Percentiles rank a stretch among this genome's conserved stretches.
phyloP scores from a whole-genome alignment of 2,888 invertebrate species.

The Ecdyonurus torrentis region DNA sequence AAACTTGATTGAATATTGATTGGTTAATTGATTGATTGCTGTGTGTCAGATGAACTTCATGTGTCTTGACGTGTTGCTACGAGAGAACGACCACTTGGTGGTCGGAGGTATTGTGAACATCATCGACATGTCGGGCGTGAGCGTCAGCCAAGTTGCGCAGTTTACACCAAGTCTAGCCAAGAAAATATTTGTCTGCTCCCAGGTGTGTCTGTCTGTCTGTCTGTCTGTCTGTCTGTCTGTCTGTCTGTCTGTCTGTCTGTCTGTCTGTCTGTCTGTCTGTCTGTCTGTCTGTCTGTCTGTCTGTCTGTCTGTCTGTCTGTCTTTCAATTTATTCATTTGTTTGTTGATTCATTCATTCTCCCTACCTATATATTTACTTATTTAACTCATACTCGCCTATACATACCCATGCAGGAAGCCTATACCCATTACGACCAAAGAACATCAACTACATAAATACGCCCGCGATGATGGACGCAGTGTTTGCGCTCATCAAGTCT shows the following conservation, averaged over 20 bases:
- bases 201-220: no score
- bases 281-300: no score
- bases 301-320: no score
- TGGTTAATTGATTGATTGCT: no score
- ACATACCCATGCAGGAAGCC: constrained; percentile 17
- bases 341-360: no score
- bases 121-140: constrained; percentile 39
- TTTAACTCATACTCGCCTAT: background rate
- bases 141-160: constrained; percentile 34
- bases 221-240: no score
- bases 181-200: constrained; percentile 30
- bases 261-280: no score
- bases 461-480: constrained; percentile 18
- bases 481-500: constrained; percentile 19
- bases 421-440: constrained; percentile 20
- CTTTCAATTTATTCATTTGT: no score
- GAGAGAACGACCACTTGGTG: constrained; percentile 25
- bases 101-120: constrained; percentile 28
- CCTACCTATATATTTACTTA: no score
- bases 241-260: no score
- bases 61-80: constrained; percentile 36
- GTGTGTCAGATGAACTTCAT: constrained; percentile 26
- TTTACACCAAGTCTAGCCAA: constrained; percentile 40
- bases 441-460: constrained; percentile 21
- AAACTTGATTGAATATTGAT: no score